Evolutionary conservation across 2,113 vertebrate genomes (phyloP), one percentile per base, ranked within the genome.

Genomic region (Amphiprion percula): DNA sequence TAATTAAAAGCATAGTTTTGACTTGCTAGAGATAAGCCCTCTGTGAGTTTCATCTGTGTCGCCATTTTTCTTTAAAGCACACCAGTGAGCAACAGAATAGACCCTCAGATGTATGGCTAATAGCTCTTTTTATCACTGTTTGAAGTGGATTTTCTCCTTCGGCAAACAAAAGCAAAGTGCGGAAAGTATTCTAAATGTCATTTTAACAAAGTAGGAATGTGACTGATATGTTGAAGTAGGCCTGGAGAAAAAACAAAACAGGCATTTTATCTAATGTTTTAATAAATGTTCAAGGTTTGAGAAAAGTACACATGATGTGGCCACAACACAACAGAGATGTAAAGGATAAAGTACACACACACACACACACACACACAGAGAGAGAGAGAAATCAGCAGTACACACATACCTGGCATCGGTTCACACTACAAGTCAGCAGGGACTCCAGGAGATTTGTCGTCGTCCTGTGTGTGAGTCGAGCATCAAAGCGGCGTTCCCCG

Each of bases 371-470:
- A n/a, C n/a, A n/a, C n/a, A n/a, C n/a, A n/a, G n/a, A n/a, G n/a
- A n/a, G n/a, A n/a, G n/a, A n/a, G n/a, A n/a, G 47, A 60, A 47
- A 74, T 71, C 21, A 21, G 10, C 58, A 41, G 37, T 21, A 23
- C 33, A 59, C 44, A 30, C 69, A 73, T 55, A 79, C 80, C 72
- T 87, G 71, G 63, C 77, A 56, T 46, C 11, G 59, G 28, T 71
- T 67, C 56, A 24, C 49, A 23, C 53, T 28, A 26, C 59, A 16
- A 56, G 67, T 76, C 86, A 82, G 67, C 73, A 46, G 87, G 81
- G 90, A 83, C 71, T 74, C 10, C 1, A 54, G 63, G 24, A 86
- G 66, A 84, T 90, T 91, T 90, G 87, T 92, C 86, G 79, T 74
- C 21, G 19, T 85, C 69, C 68, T 60, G 19, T 74, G 80, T 77